Evolutionary conservation across 2,113 vertebrate species (phyloP).

Genomic region (Pangasianodon hypophthalmus): DNA sequence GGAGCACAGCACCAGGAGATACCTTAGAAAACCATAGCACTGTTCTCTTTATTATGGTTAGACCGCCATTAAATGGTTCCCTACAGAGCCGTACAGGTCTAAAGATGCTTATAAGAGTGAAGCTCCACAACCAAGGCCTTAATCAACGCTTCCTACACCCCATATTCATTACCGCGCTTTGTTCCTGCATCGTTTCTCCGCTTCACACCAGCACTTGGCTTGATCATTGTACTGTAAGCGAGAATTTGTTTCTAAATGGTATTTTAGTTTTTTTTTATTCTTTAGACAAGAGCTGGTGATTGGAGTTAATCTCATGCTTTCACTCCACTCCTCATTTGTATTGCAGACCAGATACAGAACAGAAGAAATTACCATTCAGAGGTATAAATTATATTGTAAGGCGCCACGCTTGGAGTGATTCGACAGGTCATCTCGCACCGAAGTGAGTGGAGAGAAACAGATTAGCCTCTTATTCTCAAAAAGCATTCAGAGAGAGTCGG

Average conservation of each 20-base stretch:
- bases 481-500: slow-evolving; percentile 54
- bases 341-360: slow-evolving; percentile 53
- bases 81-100: slow-evolving; percentile 30
- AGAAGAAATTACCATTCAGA: slow-evolving; percentile 65
- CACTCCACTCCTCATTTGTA: slow-evolving; percentile 49
- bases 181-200: slow-evolving; percentile 53
- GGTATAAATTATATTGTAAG: slow-evolving; percentile 69
- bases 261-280: slow-evolving; percentile 42
- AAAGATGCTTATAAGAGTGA: not conserved
- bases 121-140: slow-evolving; percentile 23
- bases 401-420: slow-evolving; percentile 64
- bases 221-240: slow-evolving; percentile 52
- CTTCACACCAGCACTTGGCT: slow-evolving; percentile 44
- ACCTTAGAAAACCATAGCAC: slow-evolving; percentile 26
- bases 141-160: slow-evolving; percentile 42
- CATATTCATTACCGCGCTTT: slow-evolving; percentile 41
- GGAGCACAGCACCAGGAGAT: slow-evolving; percentile 24
- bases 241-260: slow-evolving; percentile 55
- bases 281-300: slow-evolving; percentile 51
- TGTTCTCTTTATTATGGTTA: slow-evolving; percentile 47
- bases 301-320: slow-evolving; percentile 51
- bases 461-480: slow-evolving; percentile 72
- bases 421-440: slow-evolving; percentile 62
- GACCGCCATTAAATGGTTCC: slow-evolving; percentile 40
- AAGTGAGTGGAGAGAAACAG: slow-evolving; percentile 60